A percentile compares a stretch with the other conserved stretches of the same genome.
These are phyloP conservation scores for Pseudochaenichthys georgianus DNA, from an alignment of 2,797 vertebrate genomes.

Conservation along the genomic window DNA sequence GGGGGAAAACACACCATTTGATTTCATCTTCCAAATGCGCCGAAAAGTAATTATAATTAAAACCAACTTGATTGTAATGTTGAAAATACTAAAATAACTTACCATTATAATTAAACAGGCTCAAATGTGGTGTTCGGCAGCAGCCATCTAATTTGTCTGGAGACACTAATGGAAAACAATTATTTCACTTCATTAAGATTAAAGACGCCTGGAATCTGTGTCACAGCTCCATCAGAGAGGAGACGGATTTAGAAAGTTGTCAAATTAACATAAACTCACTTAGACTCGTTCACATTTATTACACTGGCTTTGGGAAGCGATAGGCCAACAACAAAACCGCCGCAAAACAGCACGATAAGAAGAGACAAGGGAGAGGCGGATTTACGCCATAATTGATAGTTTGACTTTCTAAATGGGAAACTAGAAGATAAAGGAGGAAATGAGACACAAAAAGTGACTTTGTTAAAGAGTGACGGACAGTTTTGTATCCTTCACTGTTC, in stretches of 20 bases:
- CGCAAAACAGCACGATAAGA: slow-evolving; percentile 50
- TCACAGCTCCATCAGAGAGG: slow-evolving; percentile 70
- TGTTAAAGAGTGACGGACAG: slow-evolving; percentile 28
- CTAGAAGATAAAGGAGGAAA: slow-evolving; percentile 42
- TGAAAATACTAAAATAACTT: slow-evolving; percentile 77
- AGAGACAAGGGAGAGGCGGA: slow-evolving; percentile 31
- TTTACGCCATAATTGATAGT: slow-evolving; percentile 47
- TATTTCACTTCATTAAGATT: slow-evolving; percentile 83
- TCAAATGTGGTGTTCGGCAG: slow-evolving; percentile 66
- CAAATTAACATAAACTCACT: slow-evolving; percentile 69
- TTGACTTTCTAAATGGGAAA: slow-evolving; percentile 55
- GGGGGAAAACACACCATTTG: slow-evolving; percentile 65
- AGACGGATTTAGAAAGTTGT: slow-evolving; percentile 75
- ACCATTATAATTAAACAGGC: slow-evolving; percentile 79
- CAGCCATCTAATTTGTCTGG: slow-evolving; percentile 65
- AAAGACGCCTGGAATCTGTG: slow-evolving; percentile 73
- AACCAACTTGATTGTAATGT: slow-evolving; percentile 77
- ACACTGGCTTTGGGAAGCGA: slow-evolving; percentile 56
- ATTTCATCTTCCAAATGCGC: slow-evolving; percentile 73
- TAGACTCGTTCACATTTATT: slow-evolving; percentile 44
- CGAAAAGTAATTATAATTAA: slow-evolving; percentile 80
- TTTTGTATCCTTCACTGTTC: slow-evolving; percentile 31
- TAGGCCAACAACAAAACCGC: slow-evolving; percentile 51
- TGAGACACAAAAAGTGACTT: slow-evolving; percentile 51
- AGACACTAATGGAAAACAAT: slow-evolving; percentile 80